These are phyloP conservation scores for Caenorhabditis remanei DNA, from an alignment of 1,140 invertebrate species.

Conservation along the genomic window DNA sequence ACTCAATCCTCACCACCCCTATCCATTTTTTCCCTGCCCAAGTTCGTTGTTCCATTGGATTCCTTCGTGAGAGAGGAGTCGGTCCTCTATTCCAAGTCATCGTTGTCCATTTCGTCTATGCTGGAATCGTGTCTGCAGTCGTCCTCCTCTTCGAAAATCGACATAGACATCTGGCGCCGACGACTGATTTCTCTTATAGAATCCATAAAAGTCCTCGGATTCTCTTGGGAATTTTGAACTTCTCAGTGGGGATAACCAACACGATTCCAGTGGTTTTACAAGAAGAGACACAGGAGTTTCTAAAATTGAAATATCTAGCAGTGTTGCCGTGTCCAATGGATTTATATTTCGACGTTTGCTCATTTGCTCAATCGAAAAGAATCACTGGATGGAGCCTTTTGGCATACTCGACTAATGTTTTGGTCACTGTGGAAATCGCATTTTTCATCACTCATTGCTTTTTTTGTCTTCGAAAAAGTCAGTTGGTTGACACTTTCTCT, in stretches of 20 bases:
- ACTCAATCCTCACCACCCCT: conserved; percentile 10
- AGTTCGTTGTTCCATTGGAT: conserved; percentile 36
- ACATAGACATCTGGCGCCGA: conserved; percentile 4
- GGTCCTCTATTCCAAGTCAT: background rate
- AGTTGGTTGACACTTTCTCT: background rate
- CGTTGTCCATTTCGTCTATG: conserved; percentile 9
- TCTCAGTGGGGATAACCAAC: background rate
- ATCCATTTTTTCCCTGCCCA: conserved; percentile 10
- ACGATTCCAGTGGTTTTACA: conserved; percentile 20
- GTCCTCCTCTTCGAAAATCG: conserved; percentile 18
- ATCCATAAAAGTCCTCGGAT: conserved; percentile 29
- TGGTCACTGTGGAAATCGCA: conserved; percentile 1
- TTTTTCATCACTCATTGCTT: conserved; percentile 11
- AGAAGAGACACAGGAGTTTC: background rate
- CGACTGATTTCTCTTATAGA: conserved; percentile 15
- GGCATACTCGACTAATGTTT: background rate
- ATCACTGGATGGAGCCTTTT: conserved; percentile 33
- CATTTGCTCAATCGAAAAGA: conserved; percentile 10
- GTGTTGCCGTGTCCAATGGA: conserved; percentile 17
- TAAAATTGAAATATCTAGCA: conserved; percentile 8
- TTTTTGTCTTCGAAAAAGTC: conserved; percentile 5
- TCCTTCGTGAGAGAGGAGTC: background rate
- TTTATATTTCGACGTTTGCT: conserved; percentile 30
- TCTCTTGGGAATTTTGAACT: conserved; percentile 22
- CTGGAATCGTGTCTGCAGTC: conserved; percentile 27